Conservation (phyloP, 2,888 invertebrate species). For the Eupithecia insigniata region DNA sequence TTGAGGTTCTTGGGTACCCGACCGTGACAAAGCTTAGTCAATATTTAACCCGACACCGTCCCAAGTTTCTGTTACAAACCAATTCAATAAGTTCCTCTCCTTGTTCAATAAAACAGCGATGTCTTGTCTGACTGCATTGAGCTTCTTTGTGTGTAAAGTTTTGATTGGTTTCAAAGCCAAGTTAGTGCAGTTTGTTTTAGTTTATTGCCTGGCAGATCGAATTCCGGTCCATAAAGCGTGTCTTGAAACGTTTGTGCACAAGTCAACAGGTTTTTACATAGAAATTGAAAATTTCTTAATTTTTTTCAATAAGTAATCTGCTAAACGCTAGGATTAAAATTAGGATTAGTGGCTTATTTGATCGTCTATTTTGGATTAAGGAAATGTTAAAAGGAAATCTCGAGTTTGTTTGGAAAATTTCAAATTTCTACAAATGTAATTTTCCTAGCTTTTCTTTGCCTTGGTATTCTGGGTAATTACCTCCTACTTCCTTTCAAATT, state of each 20-base stretch:
- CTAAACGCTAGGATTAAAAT: constrained; percentile 15
- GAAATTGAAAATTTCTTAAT: constrained; percentile 27
- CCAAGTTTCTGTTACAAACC: constrained; percentile 63
- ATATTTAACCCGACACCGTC: constrained; percentile 60
- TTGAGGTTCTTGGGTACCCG: constrained; percentile 42
- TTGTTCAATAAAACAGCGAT: constrained; percentile 69
- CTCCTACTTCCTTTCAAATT: neutral
- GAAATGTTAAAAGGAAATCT: constrained; percentile 10
- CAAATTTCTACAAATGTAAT: neutral
- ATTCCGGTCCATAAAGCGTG: constrained; percentile 17
- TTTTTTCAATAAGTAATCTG: constrained; percentile 42
- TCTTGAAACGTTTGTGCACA: constrained; percentile 20
- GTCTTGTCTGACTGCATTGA: constrained; percentile 65
- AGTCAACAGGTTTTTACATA: constrained; percentile 29
- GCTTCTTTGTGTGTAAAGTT: constrained; percentile 68
- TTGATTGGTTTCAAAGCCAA: constrained; percentile 70
- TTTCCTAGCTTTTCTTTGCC: neutral
- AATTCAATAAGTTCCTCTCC: constrained; percentile 63
- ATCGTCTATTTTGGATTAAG: constrained; percentile 19
- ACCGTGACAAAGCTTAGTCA: constrained; percentile 49
- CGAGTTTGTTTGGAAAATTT: neutral
- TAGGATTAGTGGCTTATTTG: constrained; percentile 20
- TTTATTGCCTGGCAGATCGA: constrained; percentile 40
- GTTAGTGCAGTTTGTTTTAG: constrained; percentile 52
- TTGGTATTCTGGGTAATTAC: neutral